Evolutionary conservation across 2,113 vertebrate species (phyloP).

Genomic region (Hemiscyllium ocellatum): DNA sequence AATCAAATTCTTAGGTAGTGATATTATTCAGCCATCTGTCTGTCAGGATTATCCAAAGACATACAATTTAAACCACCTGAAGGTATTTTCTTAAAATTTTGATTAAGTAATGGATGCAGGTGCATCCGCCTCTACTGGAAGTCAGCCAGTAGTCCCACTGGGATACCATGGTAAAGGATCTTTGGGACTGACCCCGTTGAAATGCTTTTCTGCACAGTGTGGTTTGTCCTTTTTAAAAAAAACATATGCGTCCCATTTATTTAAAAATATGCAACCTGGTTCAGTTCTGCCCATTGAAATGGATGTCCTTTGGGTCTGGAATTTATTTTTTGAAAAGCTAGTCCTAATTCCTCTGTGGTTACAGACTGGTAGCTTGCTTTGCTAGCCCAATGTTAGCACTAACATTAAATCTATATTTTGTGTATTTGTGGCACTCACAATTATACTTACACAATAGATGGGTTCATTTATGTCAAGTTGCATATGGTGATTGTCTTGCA

Average conservation of each 20-base stretch:
- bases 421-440: background rate
- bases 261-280: background rate
- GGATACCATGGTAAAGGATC: conserved; percentile 16
- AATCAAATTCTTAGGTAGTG: conserved; percentile 9
- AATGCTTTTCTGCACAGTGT: background rate
- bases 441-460: background rate
- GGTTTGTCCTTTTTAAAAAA: background rate
- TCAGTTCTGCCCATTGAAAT: background rate
- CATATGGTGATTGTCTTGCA: background rate
- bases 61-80: conserved; percentile 13
- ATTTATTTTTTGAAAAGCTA: conserved; percentile 28
- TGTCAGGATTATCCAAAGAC: background rate
- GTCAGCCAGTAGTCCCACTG: conserved; percentile 3
- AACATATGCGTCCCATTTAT: background rate
- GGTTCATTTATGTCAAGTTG: conserved; percentile 18
- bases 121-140: conserved; percentile 16
- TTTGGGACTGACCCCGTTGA: background rate
- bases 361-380: conserved; percentile 12
- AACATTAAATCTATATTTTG: background rate
- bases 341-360: background rate
- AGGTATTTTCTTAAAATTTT: conserved; percentile 7
- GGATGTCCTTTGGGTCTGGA: background rate
- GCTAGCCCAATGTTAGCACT: background rate
- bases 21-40: conserved; percentile 30
- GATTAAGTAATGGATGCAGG: conserved; percentile 18